Conservation (phyloP, 2,113 vertebrate species). For the Laterallus jamaicensis region DNA sequence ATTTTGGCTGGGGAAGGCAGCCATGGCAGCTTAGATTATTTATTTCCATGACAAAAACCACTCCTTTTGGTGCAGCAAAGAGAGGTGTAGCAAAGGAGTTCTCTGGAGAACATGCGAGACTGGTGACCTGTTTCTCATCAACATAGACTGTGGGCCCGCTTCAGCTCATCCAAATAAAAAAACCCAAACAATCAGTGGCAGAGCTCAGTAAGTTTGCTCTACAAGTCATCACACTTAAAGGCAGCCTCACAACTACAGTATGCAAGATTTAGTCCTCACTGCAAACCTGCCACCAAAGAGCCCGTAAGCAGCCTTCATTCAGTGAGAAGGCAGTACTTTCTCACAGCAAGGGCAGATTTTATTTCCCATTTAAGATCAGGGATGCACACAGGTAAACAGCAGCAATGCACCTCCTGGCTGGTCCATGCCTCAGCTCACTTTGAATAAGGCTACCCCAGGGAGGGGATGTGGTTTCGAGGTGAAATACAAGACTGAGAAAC, state of each 20-base stretch:
- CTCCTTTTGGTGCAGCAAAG: not conserved
- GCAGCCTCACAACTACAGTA: not conserved
- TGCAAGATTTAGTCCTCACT: not conserved
- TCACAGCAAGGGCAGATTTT: not conserved
- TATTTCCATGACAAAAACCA: not conserved
- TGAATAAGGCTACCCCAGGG: not conserved
- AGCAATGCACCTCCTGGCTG: not conserved
- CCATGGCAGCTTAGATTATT: not conserved
- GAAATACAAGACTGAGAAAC: not conserved
- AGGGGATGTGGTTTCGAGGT: not conserved
- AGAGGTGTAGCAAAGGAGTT: not conserved
- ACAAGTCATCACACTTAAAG: not conserved
- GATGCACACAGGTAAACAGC: not conserved
- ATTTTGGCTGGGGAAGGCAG: not conserved
- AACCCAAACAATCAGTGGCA: not conserved
- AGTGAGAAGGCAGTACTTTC: not conserved
- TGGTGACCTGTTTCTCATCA: not conserved
- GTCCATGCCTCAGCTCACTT: not conserved
- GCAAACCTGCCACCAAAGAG: not conserved
- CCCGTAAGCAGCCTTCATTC: not conserved
- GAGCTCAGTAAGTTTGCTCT: not conserved
- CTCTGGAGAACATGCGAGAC: not conserved
- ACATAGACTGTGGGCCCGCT: not conserved
- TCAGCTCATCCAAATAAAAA: not conserved
- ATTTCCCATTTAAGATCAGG: not conserved